Base-by-base conservation (phyloP, 2,113 vertebrate species). In the Nothocercus julius region DNA sequence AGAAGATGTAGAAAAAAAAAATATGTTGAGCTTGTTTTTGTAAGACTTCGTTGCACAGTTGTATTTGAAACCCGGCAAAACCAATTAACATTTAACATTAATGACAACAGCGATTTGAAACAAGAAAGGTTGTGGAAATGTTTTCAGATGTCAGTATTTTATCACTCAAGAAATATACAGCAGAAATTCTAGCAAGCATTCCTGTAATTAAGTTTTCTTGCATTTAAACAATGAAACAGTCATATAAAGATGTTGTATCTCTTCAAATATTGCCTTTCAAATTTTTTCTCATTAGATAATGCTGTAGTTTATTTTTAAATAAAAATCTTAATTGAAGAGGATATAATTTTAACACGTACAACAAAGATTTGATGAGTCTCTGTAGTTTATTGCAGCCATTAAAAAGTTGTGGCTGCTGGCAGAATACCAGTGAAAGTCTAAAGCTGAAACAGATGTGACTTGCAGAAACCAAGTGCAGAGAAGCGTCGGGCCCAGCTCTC, bases 401-500 rank as follows among this genome's bases (percentile, higher is more conserved):
- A 98, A 98, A 98, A 96, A 96, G 97, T 97, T 97, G 89, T 98
- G 97, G 97, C 97, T 98, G 96, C 97, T 98, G 98, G 98, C 98
- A 98, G 98, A 97, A 96, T 96, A 97, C 97, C 97, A 98, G 97
- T 98, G 97, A 98, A 98, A 98, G 94, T 97, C 96, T 98, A 98
- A 98, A 98, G 93, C 97, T 97, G 96, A 98, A 98, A 97, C 98
- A 98, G 98, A 98, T 98, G 98, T 98, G 97, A 98, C 96, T 96
- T 97, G 96, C 91, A 96, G 89, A 97, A 96, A 97, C 82, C 79
- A 95, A 98, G 97, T 97, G 96, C 97, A 97, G 93, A 96, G 96
- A 96, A 95, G 93, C 95, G 75, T 97, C 72, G 24, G 92, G 87
- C 95, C 89, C 91, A 85, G 84, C 88, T 97, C 92, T 96, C 94